These are phyloP conservation scores for Tethya wilhelma DNA, from an alignment of 37 sponge, comb jelly and placozoan genomes.

Conservation along the genomic window DNA sequence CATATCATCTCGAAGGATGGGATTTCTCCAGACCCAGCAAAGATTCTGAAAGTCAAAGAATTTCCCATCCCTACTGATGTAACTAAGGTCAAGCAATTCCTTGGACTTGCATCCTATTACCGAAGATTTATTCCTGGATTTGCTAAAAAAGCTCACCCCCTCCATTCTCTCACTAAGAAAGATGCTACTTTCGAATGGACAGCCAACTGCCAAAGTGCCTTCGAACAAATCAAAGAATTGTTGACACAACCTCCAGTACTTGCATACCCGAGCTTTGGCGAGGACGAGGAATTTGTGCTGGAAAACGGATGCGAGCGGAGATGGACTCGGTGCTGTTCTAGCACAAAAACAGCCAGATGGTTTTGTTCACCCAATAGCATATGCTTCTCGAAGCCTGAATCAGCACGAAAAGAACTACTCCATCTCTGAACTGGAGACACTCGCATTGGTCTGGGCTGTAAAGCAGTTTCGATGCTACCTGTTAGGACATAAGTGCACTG, in stretches of 20 bases:
- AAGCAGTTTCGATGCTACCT: no score
- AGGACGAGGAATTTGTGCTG: not conserved
- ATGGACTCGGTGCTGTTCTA: slow-evolving; percentile 22
- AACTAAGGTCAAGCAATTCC: slow-evolving; percentile 12
- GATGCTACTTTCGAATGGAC: no score
- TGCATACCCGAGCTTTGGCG: slow-evolving; percentile 24
- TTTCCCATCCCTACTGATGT: slow-evolving; percentile 46
- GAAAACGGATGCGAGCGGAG: slow-evolving; percentile 11
- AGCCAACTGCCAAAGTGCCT: slow-evolving; percentile 4
- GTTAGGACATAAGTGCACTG: no score
- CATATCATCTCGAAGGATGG: slow-evolving; percentile 41
- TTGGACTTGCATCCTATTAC: slow-evolving; percentile 57
- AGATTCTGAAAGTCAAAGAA: slow-evolving; percentile 14
- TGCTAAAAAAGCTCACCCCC: slow-evolving; percentile 20
- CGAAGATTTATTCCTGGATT: slow-evolving; percentile 34
- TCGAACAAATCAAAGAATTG: slow-evolving; percentile 17
- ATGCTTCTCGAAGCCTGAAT: slow-evolving; percentile 40
- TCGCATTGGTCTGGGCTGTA: slow-evolving; percentile 40
- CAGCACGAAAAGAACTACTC: no score
- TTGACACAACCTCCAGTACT: slow-evolving; percentile 28
- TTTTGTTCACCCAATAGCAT: slow-evolving; percentile 62
- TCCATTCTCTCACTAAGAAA: slow-evolving; percentile 18
- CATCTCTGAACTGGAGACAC: slow-evolving; percentile 67
- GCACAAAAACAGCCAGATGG: slow-evolving; percentile 22
- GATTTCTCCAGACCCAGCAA: slow-evolving; percentile 36